phyloP scores from a whole-genome alignment of 1,140 invertebrate genomes.

The Plectrocnemia conspersa region DNA sequence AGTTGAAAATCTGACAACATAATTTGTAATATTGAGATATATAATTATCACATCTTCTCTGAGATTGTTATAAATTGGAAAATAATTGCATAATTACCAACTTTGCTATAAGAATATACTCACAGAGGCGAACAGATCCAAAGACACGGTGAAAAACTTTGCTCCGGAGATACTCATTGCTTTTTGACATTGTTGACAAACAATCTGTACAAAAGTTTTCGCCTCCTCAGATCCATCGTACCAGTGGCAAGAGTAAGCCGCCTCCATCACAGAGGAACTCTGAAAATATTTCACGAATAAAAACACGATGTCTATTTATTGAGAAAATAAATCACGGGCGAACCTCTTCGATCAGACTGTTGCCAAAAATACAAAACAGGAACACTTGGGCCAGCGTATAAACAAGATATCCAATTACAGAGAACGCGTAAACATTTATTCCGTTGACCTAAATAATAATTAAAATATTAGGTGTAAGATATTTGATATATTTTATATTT shows the following conservation, averaged over 20 bases:
- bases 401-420: conserved; percentile 69
- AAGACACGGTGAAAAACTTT: conserved; percentile 80
- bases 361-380: conserved; percentile 79
- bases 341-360: conserved; percentile 81
- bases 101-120: conserved; percentile 38
- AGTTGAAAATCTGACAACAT: neutral
- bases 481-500: conserved; percentile 7
- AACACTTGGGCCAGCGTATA: conserved; percentile 79
- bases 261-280: conserved; percentile 86
- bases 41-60: neutral
- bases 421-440: conserved; percentile 68
- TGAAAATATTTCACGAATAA: conserved; percentile 38
- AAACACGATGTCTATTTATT: neutral
- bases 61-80: too few relatives aligned
- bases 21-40: too few relatives aligned
- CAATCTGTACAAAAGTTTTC: conserved; percentile 83
- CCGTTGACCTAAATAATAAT: conserved; percentile 58
- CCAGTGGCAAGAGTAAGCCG: conserved; percentile 82
- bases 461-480: conserved; percentile 4
- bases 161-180: conserved; percentile 80
- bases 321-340: neutral
- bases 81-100: neutral
- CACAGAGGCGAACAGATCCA: conserved; percentile 82
- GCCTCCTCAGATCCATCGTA: conserved; percentile 84
- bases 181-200: conserved; percentile 86